Evolutionary conservation across 1,140 invertebrate species (phyloP), one percentile per base, ranked within the genome.

Genomic region (Chironomus tepperi): DNA sequence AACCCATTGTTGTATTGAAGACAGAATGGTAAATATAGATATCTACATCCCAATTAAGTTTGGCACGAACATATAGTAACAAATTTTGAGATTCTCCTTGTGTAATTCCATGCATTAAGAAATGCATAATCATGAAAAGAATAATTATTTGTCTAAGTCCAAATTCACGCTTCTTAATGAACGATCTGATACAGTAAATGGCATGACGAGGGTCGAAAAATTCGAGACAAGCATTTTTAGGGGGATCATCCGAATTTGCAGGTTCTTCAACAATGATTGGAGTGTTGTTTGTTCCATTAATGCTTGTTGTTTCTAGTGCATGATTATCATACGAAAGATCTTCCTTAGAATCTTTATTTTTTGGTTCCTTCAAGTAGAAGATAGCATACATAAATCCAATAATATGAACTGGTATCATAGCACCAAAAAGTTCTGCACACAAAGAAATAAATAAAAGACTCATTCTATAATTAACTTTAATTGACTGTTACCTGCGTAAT

Each of bases 121-220:
- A 70, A 19, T 70, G 65, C 65, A 70, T 70, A 0, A 70, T 5
- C 65, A 70, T 70, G 12, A 70, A 21, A 3, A 70, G 6, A 7
- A 70, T 70, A 8, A 70, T 19, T 8, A 70, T 70, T 19, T 9
- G 0, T 18, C 80, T 78, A 8, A 80, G 78, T 18, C 80, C 78
- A 65, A 81, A 79, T 21, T 78, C 75, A 21, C 82, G 76, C 73
- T 83, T 80, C 15, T 78, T 64, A 19, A 81, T 18, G 0, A 81
- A 78, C 18, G 81, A 80, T 1, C 77, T 76, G 2, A 82, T 73
- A 76, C 79, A 80, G 43, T 81, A 80, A 67, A 79, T 42, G 9
- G 81, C 80, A 15, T 81, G 74, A 2, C 78, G 80, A 5, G 80
- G 81, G 76, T 82, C 81, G 19, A 82, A 82, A 12, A 82, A 80